Percentiles rank a stretch among this genome's conserved stretches.
Evolutionary conservation across 2,113 vertebrate genomes (phyloP).

Genomic region (Chelonoidis abingdonii): DNA sequence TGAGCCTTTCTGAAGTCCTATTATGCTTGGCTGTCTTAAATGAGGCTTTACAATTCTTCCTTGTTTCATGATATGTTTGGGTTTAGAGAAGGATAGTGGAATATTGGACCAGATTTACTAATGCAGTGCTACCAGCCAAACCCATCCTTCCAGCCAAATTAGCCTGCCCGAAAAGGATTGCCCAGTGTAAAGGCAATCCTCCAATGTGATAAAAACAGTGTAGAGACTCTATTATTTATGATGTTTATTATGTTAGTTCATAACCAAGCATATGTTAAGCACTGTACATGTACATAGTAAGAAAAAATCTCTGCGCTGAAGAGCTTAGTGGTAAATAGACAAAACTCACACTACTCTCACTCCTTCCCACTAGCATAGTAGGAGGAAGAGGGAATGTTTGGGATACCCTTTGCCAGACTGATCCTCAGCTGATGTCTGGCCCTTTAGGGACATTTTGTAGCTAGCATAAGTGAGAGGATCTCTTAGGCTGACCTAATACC

Average conservation of each 20-base stretch:
- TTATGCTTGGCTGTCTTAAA: accelerated
- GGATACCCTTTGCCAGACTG: not conserved
- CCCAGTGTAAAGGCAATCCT: not conserved
- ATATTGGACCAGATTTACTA: not conserved
- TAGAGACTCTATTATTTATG: not conserved
- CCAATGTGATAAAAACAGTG: not conserved
- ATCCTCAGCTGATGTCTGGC: not conserved
- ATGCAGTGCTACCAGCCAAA: not conserved
- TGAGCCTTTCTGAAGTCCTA: not conserved
- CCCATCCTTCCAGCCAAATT: not conserved
- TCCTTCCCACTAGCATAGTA: not conserved
- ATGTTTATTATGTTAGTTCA: not conserved
- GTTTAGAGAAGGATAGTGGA: not conserved
- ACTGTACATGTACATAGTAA: not conserved
- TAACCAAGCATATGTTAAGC: not conserved
- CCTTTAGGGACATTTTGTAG: not conserved
- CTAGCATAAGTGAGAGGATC: not conserved
- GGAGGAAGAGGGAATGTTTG: not conserved
- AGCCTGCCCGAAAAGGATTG: not conserved
- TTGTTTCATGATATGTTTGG: not conserved
- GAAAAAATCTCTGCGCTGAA: not conserved
- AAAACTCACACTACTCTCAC: not conserved
- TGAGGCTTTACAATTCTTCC: not conserved
- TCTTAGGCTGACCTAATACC: not conserved
- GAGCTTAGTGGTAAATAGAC: not conserved